Conservation (phyloP, 2,113 vertebrate genomes). For the Neolamprologus fasciatus region DNA sequence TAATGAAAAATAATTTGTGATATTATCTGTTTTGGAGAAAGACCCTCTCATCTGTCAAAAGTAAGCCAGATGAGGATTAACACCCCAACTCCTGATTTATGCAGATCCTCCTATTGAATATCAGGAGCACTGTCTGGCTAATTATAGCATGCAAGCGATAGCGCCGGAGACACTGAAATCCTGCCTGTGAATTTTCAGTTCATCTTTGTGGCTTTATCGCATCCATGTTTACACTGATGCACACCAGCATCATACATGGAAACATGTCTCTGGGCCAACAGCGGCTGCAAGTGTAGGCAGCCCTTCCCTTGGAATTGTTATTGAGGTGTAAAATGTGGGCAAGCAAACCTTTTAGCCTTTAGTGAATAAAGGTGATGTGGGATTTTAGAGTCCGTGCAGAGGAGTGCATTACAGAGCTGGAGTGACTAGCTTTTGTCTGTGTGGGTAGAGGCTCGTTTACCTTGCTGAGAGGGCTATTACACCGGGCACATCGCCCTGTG, state of each 20-base stretch:
- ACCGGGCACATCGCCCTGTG: conserved; percentile 4
- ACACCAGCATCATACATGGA: not conserved
- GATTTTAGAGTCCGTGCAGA: conserved; percentile 53
- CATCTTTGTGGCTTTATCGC: not conserved
- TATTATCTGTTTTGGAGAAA: conserved; percentile 31
- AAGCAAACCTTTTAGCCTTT: conserved; percentile 61
- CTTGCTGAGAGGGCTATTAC: conserved; percentile 44
- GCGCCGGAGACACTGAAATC: conserved; percentile 8
- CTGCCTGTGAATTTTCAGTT: not conserved
- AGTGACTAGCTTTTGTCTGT: conserved; percentile 55
- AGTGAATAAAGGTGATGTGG: conserved; percentile 62
- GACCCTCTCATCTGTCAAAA: conserved; percentile 29
- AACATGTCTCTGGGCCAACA: not conserved
- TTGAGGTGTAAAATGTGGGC: conserved; percentile 52
- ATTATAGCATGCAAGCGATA: conserved; percentile 46
- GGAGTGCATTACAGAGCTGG: conserved; percentile 55
- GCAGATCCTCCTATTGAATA: conserved; percentile 54
- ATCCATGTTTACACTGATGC: conserved; percentile 3
- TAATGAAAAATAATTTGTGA: conserved; percentile 23
- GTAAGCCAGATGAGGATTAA: conserved; percentile 55
- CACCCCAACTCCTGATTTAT: conserved; percentile 43
- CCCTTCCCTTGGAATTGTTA: conserved; percentile 25
- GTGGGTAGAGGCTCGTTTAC: conserved; percentile 59
- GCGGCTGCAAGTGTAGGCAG: conserved; percentile 33
- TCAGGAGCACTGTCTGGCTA: conserved; percentile 38